A percentile compares a stretch with the other conserved stretches of the same genome.
Evolutionary conservation across 2,797 vertebrate species (phyloP).

Genomic region (Meriones psammophilus): DNA sequence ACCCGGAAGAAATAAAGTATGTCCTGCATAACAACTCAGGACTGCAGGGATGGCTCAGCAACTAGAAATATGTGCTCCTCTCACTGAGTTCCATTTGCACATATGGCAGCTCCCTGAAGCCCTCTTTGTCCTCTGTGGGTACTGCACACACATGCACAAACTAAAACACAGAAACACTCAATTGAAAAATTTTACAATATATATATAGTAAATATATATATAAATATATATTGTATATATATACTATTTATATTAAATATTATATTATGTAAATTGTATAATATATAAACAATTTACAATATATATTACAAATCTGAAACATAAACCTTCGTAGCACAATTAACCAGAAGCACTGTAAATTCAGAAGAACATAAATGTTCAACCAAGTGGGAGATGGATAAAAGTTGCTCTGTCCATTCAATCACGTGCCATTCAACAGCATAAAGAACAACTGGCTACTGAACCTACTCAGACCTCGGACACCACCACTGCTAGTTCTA

Average conservation of each 20-base stretch:
- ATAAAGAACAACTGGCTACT: neutral
- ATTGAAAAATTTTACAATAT: too few species aligned
- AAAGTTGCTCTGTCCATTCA: neutral
- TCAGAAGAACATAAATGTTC: neutral
- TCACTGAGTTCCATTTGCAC: neutral
- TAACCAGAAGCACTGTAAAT: neutral
- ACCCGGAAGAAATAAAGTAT: slow-evolving; percentile 21
- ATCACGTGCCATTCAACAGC: neutral
- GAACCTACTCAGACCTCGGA: too few species aligned
- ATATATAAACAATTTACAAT: too few species aligned
- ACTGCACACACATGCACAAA: neutral
- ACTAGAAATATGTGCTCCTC: neutral
- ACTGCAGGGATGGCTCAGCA: neutral
- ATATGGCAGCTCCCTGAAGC: neutral
- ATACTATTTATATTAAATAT: too few species aligned
- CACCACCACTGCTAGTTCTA: too few species aligned
- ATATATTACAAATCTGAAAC: neutral
- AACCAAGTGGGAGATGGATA: neutral
- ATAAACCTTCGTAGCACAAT: neutral
- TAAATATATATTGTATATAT: too few species aligned
- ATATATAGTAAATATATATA: too few species aligned
- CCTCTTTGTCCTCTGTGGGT: neutral
- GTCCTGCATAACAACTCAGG: neutral
- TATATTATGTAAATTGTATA: too few species aligned
- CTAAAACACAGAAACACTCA: neutral